Base-by-base conservation (phyloP, 2,113 vertebrate species). In the Typhlomys cinereus region DNA sequence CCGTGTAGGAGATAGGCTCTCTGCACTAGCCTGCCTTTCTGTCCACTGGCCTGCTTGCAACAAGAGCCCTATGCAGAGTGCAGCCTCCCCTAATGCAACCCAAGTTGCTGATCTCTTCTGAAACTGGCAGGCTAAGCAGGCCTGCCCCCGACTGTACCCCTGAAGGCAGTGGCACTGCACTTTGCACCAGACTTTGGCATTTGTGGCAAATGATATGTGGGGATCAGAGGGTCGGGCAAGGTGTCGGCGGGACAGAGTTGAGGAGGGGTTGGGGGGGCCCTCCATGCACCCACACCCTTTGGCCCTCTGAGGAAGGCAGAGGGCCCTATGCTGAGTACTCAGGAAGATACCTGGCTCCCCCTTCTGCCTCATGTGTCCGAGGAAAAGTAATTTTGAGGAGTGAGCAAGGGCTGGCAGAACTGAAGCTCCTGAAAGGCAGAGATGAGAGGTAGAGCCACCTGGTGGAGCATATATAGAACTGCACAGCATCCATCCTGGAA, bases 111-210 rank as follows among this genome's bases (percentile, higher is more conserved):
- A 12, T 54, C 57, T 75, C 87, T 75, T 52, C 61, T 48, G 13
- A 44, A 20, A 10, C 59, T 10, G 71, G 76, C 17, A 4, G 44
- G 9, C 75, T 10, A n/a, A 31, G 46, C 12, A 7, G 18, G 41
- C 73, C 54, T 3, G 29, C 11, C 41, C 62, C 66, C 52, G 61
- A 29, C 39, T n/a, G 39, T 20, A 5, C 44, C 93, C 81, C 18
- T 1, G 57, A 57, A 70, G 69, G 48, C 21, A 11, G 36, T 41
- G 1, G 31, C 46, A 0, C 27, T 62, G 92, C 61, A 50, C 96
- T 96, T 94, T 92, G 94, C 31, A 79, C 95, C 83, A 15, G 78
- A 48, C 54, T 25, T 70, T 39, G 66, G 93, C n/a, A 80, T 84
- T 89, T 73, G 44, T 44, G 67, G 46, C 70, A 39, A 88, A 75